Base-by-base conservation (phyloP, 1,140 invertebrate genomes). In the Tyrophagus putrescentiae region DNA sequence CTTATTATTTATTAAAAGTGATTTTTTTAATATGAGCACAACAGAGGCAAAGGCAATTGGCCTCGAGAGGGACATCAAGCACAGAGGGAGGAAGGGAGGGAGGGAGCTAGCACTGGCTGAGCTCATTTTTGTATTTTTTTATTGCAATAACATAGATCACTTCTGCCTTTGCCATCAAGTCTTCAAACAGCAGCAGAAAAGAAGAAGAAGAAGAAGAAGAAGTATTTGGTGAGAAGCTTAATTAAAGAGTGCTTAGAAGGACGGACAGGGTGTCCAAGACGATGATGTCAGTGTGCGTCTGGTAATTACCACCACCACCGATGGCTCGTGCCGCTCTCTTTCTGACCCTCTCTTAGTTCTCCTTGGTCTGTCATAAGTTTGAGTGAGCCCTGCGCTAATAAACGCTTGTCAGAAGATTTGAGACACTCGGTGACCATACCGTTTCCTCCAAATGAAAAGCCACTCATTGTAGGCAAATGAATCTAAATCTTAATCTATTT, bases 1-100 rank as follows among this genome's bases (percentile, higher is more conserved):
- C 45, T 48, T 48, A 48, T 48, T 48, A 48, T 48, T 48, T 48
- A 48, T 48, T 48, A 48, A 48, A 48, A n/a, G n/a, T n/a, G n/a
- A 9, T 48, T 29, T 13, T 48, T 48, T 48, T 48, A 48, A 48
- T 48, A 48, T 7, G 13, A 39, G 13, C 21, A 21, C 21, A 13
- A 39, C 36, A 39, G 13, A 13, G 36, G 21, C 13, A 39, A 13
- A 21, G 45, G 6, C 45, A 48, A 48, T 6, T 48, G 18, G 45
- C 31, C 45, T 48, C 45, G 45, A 21, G 45, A 48, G 45, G 21
- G 7, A 48, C 45, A 48, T 48, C 31, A 39, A 39, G 21, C 31
- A 25, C 21, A 13, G 21, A 48, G 23, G 7, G 13, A 21, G 21
- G 21, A 39, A 13, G 21, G 13, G 36, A 39, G 36, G 21, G 21